Percentiles rank a stretch among this genome's conserved stretches.
Evolutionary conservation across 2,113 vertebrate species (phyloP).

Genomic region (Melanocharis versteri): DNA sequence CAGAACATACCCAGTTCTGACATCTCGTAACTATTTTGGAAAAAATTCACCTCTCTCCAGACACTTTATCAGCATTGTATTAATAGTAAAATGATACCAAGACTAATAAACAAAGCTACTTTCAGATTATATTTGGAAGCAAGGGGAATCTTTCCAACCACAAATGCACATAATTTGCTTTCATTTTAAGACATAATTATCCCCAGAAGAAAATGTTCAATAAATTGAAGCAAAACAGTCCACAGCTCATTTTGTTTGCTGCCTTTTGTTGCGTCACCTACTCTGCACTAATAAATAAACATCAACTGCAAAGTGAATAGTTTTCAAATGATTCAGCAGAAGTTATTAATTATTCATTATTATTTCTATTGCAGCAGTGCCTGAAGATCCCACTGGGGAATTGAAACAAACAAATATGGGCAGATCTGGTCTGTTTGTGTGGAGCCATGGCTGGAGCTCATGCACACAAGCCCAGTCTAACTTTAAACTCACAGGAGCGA

Average conservation of each 20-base stretch:
- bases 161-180: constrained; percentile 5
- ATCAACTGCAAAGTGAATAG: neutral
- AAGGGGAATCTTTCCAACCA: constrained; percentile 1
- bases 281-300: constrained; percentile 37
- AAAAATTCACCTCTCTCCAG: neutral
- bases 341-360: constrained; percentile 39
- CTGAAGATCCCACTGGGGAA: neutral
- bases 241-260: neutral
- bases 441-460: neutral
- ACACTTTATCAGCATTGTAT: neutral
- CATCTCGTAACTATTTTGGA: neutral
- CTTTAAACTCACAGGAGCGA: neutral
- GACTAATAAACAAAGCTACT: neutral
- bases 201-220: constrained; percentile 19
- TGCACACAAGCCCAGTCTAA: neutral
- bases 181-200: constrained; percentile 34
- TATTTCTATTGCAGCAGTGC: neutral
- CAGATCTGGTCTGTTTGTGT: neutral
- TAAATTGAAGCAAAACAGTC: constrained; percentile 5
- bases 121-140: neutral
- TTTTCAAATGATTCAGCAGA: constrained; percentile 28
- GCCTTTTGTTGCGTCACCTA: constrained; percentile 8
- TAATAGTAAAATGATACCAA: neutral
- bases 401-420: constrained; percentile 1
- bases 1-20: neutral